Conservation (phyloP, 2,888 invertebrate genomes). For the Andrena camellia region DNA sequence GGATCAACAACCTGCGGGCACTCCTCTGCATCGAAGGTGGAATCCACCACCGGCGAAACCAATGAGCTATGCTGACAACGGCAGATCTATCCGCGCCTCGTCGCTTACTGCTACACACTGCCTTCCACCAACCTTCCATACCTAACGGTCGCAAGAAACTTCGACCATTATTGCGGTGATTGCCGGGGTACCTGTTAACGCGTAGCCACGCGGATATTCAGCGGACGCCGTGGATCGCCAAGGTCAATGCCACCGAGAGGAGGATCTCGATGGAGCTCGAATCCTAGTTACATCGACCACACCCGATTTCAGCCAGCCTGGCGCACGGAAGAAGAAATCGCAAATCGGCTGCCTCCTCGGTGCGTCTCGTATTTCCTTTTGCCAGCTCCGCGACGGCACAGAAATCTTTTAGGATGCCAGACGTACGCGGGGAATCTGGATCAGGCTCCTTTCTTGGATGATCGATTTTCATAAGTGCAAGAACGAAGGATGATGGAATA, state of each 20-base stretch:
- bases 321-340: not conserved
- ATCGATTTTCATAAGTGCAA: no score
- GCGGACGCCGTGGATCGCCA: constrained; percentile 68
- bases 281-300: constrained; percentile 70
- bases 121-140: constrained; percentile 66
- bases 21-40: constrained; percentile 71
- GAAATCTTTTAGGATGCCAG: not conserved
- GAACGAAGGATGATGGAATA: no score
- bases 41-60: constrained; percentile 68
- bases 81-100: constrained; percentile 71
- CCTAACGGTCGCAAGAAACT: constrained; percentile 78
- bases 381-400: not conserved
- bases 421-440: not conserved
- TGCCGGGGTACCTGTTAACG: constrained; percentile 75
- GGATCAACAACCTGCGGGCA: constrained; percentile 82
- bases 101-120: constrained; percentile 37
- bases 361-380: not conserved
- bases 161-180: constrained; percentile 74
- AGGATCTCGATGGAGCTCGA: constrained; percentile 50
- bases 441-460: not conserved
- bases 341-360: constrained; percentile 7
- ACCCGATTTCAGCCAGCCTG: constrained; percentile 48
- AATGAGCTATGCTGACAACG: constrained; percentile 72
- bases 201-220: constrained; percentile 69
- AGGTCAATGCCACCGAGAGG: constrained; percentile 78